Evolutionary conservation across 2,888 invertebrate species (phyloP).

Genomic region (Athalia rosae): DNA sequence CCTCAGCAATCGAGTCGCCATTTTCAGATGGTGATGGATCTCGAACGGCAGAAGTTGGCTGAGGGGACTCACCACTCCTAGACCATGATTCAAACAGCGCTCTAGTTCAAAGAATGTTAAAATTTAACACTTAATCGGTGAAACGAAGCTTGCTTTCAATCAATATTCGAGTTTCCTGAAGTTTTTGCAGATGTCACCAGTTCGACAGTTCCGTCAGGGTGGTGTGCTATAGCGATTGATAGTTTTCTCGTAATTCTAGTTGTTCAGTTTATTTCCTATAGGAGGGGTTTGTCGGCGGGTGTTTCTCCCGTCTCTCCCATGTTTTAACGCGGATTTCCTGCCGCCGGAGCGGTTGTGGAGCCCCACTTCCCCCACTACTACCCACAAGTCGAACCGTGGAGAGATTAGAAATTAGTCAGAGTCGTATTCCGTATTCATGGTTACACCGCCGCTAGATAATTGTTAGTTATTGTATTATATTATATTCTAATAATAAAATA

Average conservation of each 20-base stretch:
- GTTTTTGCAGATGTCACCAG: too few species aligned
- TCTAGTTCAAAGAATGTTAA: neutral
- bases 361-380: constrained; percentile 8
- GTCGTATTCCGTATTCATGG: constrained; percentile 61
- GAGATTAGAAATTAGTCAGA: constrained; percentile 64
- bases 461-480: constrained; percentile 66
- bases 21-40: constrained; percentile 58
- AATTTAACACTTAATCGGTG: neutral
- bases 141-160: neutral
- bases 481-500: constrained; percentile 53
- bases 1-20: constrained; percentile 72
- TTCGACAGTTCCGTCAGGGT: too few species aligned
- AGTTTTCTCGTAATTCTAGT: neutral
- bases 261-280: neutral
- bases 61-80: neutral
- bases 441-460: constrained; percentile 65
- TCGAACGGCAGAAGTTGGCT: neutral
- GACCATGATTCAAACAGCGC: neutral
- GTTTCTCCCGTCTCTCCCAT: neutral
- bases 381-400: constrained; percentile 48
- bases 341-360: constrained; percentile 23
- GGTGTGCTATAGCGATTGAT: neutral
- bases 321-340: constrained; percentile 41
- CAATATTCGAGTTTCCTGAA: neutral
- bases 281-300: neutral